Evolutionary conservation across 2,888 invertebrate species (phyloP).

Genomic region (Andrena hattorfiana): DNA sequence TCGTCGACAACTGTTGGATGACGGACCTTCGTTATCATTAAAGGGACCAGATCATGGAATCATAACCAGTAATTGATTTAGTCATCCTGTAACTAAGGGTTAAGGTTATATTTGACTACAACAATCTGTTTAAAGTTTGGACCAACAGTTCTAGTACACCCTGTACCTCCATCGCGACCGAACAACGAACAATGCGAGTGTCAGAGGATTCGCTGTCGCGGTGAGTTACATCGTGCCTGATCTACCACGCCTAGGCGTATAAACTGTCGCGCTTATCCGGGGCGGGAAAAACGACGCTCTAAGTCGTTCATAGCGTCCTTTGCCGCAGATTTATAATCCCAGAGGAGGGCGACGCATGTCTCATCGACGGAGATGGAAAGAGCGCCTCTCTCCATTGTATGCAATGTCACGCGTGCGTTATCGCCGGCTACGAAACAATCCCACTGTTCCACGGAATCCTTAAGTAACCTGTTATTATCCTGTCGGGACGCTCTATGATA

Average conservation of each 20-base stretch:
- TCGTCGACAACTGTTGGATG: too few species aligned
- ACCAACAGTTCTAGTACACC: slow-evolving; percentile 3
- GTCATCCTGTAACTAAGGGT: too few species aligned
- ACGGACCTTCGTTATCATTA: too few species aligned
- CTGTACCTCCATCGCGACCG: slow-evolving; percentile 25
- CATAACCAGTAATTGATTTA: too few species aligned
- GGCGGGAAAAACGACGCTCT: slow-evolving; percentile 60
- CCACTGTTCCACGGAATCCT: slow-evolving; percentile 23
- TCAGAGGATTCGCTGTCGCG: slow-evolving; percentile 49
- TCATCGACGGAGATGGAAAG: slow-evolving; percentile 46
- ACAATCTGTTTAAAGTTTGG: background rate
- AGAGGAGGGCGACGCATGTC: slow-evolving; percentile 45
- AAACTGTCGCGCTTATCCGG: slow-evolving; percentile 54
- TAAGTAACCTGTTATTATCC: slow-evolving; percentile 47
- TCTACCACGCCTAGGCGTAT: slow-evolving; percentile 66
- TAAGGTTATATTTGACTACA: background rate
- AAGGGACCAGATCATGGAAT: too few species aligned
- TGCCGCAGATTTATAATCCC: slow-evolving; percentile 48
- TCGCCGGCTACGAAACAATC: slow-evolving; percentile 39
- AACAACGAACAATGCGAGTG: slow-evolving; percentile 63
- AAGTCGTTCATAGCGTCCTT: slow-evolving; percentile 39
- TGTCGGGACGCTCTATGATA: slow-evolving; percentile 9
- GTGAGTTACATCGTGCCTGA: slow-evolving; percentile 57
- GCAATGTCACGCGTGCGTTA: slow-evolving; percentile 37
- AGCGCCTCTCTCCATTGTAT: slow-evolving; percentile 24